phyloP scores from a whole-genome alignment of 1,140 invertebrate species.

The Cardiocondyla obscurior region DNA sequence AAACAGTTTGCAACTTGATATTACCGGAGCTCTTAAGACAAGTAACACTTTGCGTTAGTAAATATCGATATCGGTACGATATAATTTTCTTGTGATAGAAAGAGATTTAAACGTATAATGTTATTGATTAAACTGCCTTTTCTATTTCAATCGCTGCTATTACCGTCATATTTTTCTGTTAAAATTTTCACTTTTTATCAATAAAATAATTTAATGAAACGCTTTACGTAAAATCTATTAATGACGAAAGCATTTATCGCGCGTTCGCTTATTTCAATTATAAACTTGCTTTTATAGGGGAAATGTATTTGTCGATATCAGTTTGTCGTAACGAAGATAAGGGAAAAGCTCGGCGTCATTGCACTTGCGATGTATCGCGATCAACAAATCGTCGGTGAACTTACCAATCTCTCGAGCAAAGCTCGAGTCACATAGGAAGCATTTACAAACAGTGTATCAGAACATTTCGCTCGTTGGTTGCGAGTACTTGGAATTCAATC shows the following conservation, averaged over 20 bases:
- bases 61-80: neutral
- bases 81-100: neutral
- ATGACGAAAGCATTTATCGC: constrained; percentile 3
- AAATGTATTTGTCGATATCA: constrained; percentile 7
- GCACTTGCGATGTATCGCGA: constrained; percentile 24
- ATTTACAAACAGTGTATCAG: constrained; percentile 35
- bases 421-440: constrained; percentile 10
- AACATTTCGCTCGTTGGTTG: constrained; percentile 43
- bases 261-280: neutral
- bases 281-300: neutral
- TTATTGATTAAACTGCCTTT: neutral
- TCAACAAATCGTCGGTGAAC: constrained; percentile 65
- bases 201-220: constrained; percentile 27
- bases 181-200: neutral
- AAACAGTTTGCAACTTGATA: constrained; percentile 36
- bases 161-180: neutral
- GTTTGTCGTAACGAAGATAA: neutral
- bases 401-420: constrained; percentile 41
- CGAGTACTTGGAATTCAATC: constrained; percentile 59
- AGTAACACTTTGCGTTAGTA: neutral
- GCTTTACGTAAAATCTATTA: neutral
- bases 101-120: neutral
- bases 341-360: neutral
- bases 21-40: constrained; percentile 2
- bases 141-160: neutral